Evolutionary conservation across 1,140 invertebrate species (phyloP).

Genomic region (Drosophila nasuta): DNA sequence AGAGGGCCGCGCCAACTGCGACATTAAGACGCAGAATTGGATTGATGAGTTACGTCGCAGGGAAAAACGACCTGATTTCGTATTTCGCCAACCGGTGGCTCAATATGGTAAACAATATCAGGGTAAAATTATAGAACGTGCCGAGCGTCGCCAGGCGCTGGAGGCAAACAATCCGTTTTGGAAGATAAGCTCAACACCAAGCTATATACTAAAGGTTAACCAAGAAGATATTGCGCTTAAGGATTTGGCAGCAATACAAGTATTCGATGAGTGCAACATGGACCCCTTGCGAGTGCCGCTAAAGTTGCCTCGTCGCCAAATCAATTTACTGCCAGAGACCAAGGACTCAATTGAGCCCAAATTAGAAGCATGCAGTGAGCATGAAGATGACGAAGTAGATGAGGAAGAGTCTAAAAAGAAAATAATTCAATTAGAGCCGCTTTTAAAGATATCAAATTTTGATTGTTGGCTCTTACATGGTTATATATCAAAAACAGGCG

Average conservation of each 20-base stretch:
- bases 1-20: constrained; percentile 58
- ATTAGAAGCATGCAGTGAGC: too few species aligned
- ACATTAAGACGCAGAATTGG: constrained; percentile 51
- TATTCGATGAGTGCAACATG: constrained; percentile 60
- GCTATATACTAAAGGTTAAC: constrained; percentile 38
- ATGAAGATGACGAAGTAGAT: too few species aligned
- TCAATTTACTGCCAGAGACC: background rate
- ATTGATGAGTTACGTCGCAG: constrained; percentile 30
- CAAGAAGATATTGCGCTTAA: constrained; percentile 42
- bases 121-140: constrained; percentile 3
- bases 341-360: background rate
- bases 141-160: constrained; percentile 7
- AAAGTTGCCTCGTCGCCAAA: constrained; percentile 52
- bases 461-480: constrained; percentile 81
- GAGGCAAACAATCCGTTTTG: constrained; percentile 55
- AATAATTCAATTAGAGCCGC: constrained; percentile 2
- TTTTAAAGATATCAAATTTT: constrained; percentile 69
- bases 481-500: constrained; percentile 29
- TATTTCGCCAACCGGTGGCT: constrained; percentile 39
- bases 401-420: too few species aligned
- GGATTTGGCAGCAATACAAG: constrained; percentile 50
- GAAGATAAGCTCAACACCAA: constrained; percentile 25
- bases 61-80: constrained; percentile 49
- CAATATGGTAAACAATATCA: constrained; percentile 49
- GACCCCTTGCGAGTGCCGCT: constrained; percentile 53